A percentile compares a stretch with the other conserved stretches of the same genome.
phyloP scores from a whole-genome alignment of 1,140 invertebrate species.

The Zaprionus tsacasi region DNA sequence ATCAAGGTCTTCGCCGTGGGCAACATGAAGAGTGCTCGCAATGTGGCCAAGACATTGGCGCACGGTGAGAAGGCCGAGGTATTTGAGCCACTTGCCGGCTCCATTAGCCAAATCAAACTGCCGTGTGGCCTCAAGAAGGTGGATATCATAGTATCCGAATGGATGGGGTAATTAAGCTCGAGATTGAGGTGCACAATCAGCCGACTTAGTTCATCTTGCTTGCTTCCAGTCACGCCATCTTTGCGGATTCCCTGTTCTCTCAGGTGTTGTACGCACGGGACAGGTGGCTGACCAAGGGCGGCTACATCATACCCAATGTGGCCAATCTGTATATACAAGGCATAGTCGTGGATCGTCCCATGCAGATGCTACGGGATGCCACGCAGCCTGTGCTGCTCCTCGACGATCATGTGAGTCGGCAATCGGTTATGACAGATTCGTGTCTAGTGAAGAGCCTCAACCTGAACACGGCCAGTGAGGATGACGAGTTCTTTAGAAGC shows the following conservation, averaged over 20 bases:
- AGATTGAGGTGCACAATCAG: no score
- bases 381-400: neutral
- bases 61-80: conserved; percentile 36
- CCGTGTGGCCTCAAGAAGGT: conserved; percentile 49
- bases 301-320: conserved; percentile 51
- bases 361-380: neutral
- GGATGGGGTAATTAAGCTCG: conserved; percentile 44
- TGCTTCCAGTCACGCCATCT: conserved; percentile 38
- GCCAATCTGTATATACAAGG: conserved; percentile 44
- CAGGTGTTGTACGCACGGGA: conserved; percentile 56
- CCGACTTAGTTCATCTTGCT: neutral
- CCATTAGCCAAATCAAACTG: conserved; percentile 26
- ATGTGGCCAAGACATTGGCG: conserved; percentile 14
- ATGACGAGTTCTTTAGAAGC: conserved; percentile 13
- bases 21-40: conserved; percentile 30
- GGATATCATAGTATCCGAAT: conserved; percentile 63
- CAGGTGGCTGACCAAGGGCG: conserved; percentile 47
- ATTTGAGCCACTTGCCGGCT: conserved; percentile 39
- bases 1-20: conserved; percentile 51
- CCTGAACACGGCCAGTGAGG: conserved; percentile 4
- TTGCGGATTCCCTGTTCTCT: conserved; percentile 48
- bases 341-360: conserved; percentile 2
- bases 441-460: conserved; percentile 27
- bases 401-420: conserved; percentile 44
- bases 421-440: conserved; percentile 35